Conservation (phyloP, 1,140 invertebrate species). For the Leptopilina boulardi region DNA sequence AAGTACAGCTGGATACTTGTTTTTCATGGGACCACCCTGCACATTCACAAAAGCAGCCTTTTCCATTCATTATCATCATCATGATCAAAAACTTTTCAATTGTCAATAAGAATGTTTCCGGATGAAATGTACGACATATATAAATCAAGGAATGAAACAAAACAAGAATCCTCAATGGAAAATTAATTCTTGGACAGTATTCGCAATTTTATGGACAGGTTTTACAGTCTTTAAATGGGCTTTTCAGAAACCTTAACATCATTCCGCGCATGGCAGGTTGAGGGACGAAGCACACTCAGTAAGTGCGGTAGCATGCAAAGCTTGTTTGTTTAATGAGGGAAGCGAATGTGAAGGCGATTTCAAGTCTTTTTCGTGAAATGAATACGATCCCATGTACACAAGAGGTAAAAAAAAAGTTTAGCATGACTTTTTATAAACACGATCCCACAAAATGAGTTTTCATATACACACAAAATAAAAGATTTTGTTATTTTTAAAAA, state of each 20-base stretch:
- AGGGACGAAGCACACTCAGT: constrained; percentile 29
- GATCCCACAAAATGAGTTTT: neutral
- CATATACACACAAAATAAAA: neutral
- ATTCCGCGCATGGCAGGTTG: neutral
- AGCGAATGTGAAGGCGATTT: constrained; percentile 71
- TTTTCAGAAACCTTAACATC: constrained; percentile 9
- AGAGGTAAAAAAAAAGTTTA: neutral
- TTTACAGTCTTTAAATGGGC: constrained; percentile 14
- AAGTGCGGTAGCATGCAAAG: constrained; percentile 66
- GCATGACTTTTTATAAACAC: neutral
- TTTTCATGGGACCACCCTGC: constrained; percentile 25
- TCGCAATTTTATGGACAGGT: neutral
- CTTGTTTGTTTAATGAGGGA: constrained; percentile 74
- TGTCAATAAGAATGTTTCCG: neutral
- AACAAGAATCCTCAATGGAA: neutral
- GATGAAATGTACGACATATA: no score
- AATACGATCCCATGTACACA: constrained; percentile 52
- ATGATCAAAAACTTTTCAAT: neutral
- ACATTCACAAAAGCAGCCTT: constrained; percentile 15
- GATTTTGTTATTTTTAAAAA: neutral
- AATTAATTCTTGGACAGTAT: constrained; percentile 10
- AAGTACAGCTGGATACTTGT: constrained; percentile 21
- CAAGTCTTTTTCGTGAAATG: constrained; percentile 41
- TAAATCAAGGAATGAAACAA: neutral
- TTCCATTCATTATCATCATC: neutral